Conservation (phyloP, 1,140 invertebrate species). For the Chironomus tepperi region DNA sequence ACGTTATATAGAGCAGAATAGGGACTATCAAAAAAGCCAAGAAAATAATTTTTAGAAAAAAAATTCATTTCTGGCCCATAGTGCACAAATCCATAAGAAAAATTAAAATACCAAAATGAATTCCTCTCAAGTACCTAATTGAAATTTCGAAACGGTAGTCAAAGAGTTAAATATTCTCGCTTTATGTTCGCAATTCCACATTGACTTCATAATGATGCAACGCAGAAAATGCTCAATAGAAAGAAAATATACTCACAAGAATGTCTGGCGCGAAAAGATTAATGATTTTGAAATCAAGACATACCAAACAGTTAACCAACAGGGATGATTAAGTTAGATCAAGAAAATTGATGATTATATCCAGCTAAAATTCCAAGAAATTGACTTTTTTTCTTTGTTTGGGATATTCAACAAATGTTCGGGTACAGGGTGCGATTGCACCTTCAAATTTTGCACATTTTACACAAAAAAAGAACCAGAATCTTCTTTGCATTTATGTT, state of each 20-base stretch:
- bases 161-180: not conserved
- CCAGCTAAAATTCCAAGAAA: not conserved
- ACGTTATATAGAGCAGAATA: too few relatives aligned
- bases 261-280: slow-evolving; percentile 5
- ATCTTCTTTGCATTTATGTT: not conserved
- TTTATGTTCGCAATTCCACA: not conserved
- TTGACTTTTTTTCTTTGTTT: not conserved
- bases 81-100: too few relatives aligned
- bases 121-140: not conserved
- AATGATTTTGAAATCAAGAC: not conserved
- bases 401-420: slow-evolving; percentile 6
- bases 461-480: not conserved
- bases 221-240: not conserved
- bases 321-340: not conserved
- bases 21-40: too few relatives aligned
- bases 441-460: not conserved
- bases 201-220: not conserved
- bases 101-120: too few relatives aligned
- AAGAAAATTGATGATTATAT: not conserved
- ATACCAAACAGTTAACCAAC: too few relatives aligned
- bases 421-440: not conserved
- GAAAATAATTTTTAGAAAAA: too few relatives aligned
- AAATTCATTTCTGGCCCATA: too few relatives aligned
- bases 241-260: not conserved
- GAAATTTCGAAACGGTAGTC: slow-evolving; percentile 6